phyloP scores from a whole-genome alignment of 2,888 invertebrate genomes.

The Agonum fuliginosum region DNA sequence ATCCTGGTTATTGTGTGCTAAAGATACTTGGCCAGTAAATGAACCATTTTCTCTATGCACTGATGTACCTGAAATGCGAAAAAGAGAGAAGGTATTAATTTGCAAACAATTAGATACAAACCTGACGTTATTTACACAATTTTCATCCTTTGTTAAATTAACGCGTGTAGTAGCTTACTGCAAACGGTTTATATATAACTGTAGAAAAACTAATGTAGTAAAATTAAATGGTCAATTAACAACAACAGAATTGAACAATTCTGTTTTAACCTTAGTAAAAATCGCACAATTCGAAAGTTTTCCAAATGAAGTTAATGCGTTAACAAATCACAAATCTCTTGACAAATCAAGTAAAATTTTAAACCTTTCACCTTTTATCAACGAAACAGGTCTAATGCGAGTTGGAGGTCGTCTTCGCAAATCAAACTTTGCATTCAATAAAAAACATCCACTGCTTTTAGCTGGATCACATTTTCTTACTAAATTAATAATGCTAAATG shows the following conservation, averaged over 20 bases:
- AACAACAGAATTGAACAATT: too few species aligned
- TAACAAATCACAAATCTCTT: background rate
- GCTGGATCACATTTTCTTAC: background rate
- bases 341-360: background rate
- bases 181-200: too few species aligned
- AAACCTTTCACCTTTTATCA: background rate
- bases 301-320: background rate
- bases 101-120: too few species aligned
- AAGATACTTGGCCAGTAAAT: background rate
- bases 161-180: too few species aligned
- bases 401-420: constrained; percentile 9
- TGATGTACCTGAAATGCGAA: background rate
- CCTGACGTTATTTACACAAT: too few species aligned
- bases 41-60: background rate
- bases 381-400: background rate
- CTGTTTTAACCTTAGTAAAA: too few species aligned
- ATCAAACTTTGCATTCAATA: background rate
- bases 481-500: background rate
- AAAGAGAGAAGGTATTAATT: too few species aligned
- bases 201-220: too few species aligned
- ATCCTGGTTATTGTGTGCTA: background rate
- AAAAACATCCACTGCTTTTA: background rate
- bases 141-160: too few species aligned
- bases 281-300: background rate
- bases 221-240: too few species aligned